These are phyloP conservation scores for Alethe diademata DNA, from an alignment of 2,113 vertebrate genomes.

Conservation along the genomic window DNA sequence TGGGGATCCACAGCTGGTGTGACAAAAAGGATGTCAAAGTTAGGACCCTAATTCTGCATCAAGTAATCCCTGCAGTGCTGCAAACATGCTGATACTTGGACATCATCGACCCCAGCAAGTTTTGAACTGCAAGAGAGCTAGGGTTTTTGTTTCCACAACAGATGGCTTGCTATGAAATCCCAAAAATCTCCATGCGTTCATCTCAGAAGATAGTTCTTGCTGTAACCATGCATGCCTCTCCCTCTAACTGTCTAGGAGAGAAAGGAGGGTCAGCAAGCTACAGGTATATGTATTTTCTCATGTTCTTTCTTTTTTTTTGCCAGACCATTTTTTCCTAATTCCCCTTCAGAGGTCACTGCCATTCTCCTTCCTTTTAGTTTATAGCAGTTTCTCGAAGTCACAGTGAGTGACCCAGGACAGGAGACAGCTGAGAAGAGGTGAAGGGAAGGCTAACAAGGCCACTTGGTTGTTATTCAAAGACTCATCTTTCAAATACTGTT, in stretches of 20 bases:
- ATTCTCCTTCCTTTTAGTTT: background rate
- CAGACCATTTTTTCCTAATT: background rate
- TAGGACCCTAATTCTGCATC: background rate
- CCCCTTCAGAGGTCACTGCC: background rate
- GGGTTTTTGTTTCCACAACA: background rate
- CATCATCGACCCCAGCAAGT: background rate
- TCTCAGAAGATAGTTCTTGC: background rate
- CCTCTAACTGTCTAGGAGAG: background rate
- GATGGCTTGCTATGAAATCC: conserved; percentile 17
- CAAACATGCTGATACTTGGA: background rate
- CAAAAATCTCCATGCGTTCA: background rate
- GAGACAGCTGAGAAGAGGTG: background rate
- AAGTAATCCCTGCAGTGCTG: background rate
- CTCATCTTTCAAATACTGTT: background rate
- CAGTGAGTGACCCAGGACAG: background rate
- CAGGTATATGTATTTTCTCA: background rate
- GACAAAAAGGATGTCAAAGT: background rate
- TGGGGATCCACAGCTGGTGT: background rate
- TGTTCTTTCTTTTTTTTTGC: background rate
- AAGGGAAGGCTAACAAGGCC: background rate
- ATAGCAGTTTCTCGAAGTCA: background rate
- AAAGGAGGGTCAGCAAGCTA: background rate
- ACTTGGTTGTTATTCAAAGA: background rate
- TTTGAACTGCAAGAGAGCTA: background rate
- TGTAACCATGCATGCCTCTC: background rate